A percentile compares a stretch with the other conserved stretches of the same genome.
These are phyloP conservation scores for Antechinus stuartii DNA, from an alignment of 2,113 vertebrate species.

Conservation along the genomic window DNA sequence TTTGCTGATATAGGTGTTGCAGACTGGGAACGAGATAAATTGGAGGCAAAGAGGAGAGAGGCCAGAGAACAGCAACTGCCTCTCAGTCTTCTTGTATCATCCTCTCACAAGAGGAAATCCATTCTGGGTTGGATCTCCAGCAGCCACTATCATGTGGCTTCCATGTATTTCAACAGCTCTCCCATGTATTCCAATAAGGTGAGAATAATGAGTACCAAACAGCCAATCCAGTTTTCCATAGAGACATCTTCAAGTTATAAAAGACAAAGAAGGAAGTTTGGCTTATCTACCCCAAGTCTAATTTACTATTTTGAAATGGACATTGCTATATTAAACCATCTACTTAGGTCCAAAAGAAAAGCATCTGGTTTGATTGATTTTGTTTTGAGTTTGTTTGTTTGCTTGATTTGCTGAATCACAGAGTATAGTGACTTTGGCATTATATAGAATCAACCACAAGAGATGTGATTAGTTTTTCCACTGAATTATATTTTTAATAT, in stretches of 20 bases:
- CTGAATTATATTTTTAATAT: neutral
- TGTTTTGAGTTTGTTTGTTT: too few relatives aligned
- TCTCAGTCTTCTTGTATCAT: too few relatives aligned
- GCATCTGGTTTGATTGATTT: neutral
- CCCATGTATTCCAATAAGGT: neutral
- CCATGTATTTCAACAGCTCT: too few relatives aligned
- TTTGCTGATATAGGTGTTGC: too few relatives aligned
- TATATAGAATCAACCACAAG: neutral
- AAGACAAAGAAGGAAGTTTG: neutral
- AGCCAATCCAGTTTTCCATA: neutral
- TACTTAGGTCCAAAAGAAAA: neutral
- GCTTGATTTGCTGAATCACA: neutral
- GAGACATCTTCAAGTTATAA: neutral
- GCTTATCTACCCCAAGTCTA: neutral
- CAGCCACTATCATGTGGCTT: too few relatives aligned
- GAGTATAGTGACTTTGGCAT: neutral
- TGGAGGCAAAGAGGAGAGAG: too few relatives aligned
- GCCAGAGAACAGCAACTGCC: too few relatives aligned
- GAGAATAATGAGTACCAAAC: neutral
- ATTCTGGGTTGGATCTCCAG: too few relatives aligned
- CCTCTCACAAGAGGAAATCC: too few relatives aligned
- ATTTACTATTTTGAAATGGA: neutral
- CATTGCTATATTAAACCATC: neutral
- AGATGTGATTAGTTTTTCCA: neutral
- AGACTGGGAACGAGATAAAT: too few relatives aligned